Percentiles rank a stretch among this genome's conserved stretches.
These are phyloP conservation scores for Eilema depressum DNA, from an alignment of 2,888 invertebrate species.

Conservation along the genomic window DNA sequence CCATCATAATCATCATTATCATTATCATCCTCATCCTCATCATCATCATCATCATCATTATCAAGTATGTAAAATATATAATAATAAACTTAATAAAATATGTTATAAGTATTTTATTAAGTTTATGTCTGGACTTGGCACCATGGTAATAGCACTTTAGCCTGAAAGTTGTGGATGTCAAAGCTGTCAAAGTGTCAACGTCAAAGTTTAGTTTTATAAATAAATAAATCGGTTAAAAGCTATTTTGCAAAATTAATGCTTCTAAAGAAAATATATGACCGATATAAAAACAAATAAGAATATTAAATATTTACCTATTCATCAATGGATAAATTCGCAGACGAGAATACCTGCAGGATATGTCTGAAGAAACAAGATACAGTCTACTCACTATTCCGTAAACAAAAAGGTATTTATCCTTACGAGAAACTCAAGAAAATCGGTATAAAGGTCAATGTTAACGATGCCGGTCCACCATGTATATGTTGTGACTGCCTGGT, in stretches of 20 bases:
- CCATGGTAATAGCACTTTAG: too few species aligned
- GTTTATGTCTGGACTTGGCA: too few species aligned
- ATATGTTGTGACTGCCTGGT: constrained; percentile 66
- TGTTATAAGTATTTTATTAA: too few species aligned
- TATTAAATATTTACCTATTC: not conserved
- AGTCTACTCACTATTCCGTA: constrained; percentile 60
- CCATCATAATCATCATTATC: too few species aligned
- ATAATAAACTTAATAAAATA: too few species aligned
- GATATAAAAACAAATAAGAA: not conserved
- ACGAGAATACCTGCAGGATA: constrained; percentile 64
- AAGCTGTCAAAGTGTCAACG: not conserved
- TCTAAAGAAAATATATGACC: not conserved
- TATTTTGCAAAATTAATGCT: not conserved
- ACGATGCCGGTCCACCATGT: constrained; percentile 61
- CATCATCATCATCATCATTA: too few species aligned
- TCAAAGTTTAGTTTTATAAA: not conserved
- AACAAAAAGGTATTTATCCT: constrained; percentile 56
- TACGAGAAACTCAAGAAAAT: constrained; percentile 62
- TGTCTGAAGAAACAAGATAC: constrained; percentile 62
- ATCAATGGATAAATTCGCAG: constrained; percentile 49
- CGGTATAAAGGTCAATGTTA: constrained; percentile 54
- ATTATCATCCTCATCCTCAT: too few species aligned
- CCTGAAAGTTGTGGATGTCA: not conserved
- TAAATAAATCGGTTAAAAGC: too few species aligned
- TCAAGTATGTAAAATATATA: too few species aligned